phyloP scores from a whole-genome alignment of 2,113 vertebrate species.

The Corvus cornix region DNA sequence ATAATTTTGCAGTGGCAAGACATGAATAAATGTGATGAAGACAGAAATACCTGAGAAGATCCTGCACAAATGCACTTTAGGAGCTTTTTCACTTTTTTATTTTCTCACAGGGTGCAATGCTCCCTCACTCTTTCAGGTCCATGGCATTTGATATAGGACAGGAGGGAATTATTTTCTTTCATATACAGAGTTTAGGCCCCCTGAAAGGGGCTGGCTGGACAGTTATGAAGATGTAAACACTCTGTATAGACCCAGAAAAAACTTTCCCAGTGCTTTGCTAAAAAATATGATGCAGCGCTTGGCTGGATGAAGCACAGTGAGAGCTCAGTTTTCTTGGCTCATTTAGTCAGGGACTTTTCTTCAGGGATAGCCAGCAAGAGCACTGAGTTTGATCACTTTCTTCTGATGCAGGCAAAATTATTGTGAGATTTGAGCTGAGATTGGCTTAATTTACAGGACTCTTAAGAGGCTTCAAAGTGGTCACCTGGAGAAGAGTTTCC shows the following conservation, averaged over 20 bases:
- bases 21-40: not conserved
- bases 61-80: not conserved
- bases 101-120: not conserved
- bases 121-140: not conserved
- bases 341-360: slow-evolving; percentile 32
- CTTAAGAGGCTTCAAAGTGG: not conserved
- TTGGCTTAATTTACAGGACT: not conserved
- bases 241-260: not conserved
- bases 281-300: not conserved
- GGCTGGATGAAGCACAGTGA: not conserved
- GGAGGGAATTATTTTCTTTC: not conserved
- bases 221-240: slow-evolving; percentile 33
- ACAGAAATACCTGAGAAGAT: not conserved
- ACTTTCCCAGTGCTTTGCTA: not conserved
- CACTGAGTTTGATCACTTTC: not conserved
- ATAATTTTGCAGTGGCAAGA: not conserved
- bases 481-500: not conserved
- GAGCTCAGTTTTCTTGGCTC: slow-evolving; percentile 15
- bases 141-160: not conserved
- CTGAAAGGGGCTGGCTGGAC: not conserved
- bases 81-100: not conserved
- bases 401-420: not conserved
- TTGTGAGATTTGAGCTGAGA: not conserved
- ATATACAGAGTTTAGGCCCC: not conserved
- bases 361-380: slow-evolving; percentile 12